Evolutionary conservation across 2,888 invertebrate genomes (phyloP).

Genomic region (Thalpophila matura): DNA sequence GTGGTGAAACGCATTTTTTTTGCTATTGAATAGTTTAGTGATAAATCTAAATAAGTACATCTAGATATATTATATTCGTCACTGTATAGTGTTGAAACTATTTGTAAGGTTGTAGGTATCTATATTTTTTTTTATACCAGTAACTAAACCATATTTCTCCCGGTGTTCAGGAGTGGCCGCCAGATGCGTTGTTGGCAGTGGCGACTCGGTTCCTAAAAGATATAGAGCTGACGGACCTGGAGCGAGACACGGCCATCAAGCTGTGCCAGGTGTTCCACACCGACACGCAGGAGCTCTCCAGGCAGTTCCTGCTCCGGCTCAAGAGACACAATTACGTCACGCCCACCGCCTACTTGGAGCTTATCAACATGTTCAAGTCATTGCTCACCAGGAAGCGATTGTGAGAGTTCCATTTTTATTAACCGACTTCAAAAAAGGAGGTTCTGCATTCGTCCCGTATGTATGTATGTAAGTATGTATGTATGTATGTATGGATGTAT

Average conservation of each 20-base stretch:
- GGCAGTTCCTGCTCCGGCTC: constrained; percentile 91
- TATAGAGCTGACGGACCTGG: constrained; percentile 94
- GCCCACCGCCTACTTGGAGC: constrained; percentile 97
- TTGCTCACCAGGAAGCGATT: constrained; percentile 94
- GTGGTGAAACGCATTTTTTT: no score
- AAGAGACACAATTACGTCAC: constrained; percentile 97
- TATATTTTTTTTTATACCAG: no score
- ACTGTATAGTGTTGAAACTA: no score
- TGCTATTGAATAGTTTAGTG: no score
- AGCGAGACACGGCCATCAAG: constrained; percentile 94
- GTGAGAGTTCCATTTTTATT: constrained; percentile 81
- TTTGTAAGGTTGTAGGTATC: no score
- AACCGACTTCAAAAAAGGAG: no score
- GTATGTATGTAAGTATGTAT: no score
- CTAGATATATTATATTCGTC: no score
- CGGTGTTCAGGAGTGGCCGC: constrained; percentile 95
- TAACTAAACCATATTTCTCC: neutral
- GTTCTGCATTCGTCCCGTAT: no score
- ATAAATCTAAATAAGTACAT: no score
- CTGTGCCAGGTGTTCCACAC: constrained; percentile 98
- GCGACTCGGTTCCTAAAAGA: constrained; percentile 95
- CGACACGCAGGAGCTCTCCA: constrained; percentile 94
- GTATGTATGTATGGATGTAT: no score
- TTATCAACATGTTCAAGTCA: constrained; percentile 97
- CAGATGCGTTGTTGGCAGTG: constrained; percentile 97